Conservation (phyloP, 2,888 invertebrate species). For the Lamellibrachia columna region DNA sequence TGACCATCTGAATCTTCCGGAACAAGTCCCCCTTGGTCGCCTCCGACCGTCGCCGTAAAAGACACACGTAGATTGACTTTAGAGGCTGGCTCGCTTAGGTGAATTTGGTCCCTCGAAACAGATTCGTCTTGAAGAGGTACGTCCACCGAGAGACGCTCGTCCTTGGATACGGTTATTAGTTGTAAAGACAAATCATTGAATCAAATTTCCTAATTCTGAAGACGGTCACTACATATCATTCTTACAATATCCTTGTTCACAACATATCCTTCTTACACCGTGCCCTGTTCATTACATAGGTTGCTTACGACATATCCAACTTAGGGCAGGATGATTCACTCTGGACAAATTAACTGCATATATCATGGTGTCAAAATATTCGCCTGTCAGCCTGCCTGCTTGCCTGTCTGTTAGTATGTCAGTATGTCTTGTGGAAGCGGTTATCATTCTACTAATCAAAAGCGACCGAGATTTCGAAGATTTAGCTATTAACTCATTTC, state of each 20-base stretch:
- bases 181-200: not conserved
- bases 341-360: not conserved
- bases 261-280: not conserved
- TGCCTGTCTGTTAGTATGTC: not conserved
- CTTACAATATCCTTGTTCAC: no score
- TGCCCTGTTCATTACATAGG: not conserved
- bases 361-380: not conserved
- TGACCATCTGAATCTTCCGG: not conserved
- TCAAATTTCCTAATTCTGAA: no score
- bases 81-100: no score
- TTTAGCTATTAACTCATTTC: not conserved
- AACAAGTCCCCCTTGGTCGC: not conserved
- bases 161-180: not conserved
- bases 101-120: no score
- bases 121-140: not conserved
- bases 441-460: not conserved
- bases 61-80: not conserved
- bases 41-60: not conserved
- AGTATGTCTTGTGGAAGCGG: not conserved
- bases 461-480: not conserved
- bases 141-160: not conserved
- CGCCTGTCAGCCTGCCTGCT: not conserved
- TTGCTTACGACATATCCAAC: not conserved
- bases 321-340: not conserved
- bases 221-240: no score